A percentile compares a stretch with the other conserved stretches of the same genome.
phyloP scores from a whole-genome alignment of 2,113 vertebrate species.

The Octodon degus region DNA sequence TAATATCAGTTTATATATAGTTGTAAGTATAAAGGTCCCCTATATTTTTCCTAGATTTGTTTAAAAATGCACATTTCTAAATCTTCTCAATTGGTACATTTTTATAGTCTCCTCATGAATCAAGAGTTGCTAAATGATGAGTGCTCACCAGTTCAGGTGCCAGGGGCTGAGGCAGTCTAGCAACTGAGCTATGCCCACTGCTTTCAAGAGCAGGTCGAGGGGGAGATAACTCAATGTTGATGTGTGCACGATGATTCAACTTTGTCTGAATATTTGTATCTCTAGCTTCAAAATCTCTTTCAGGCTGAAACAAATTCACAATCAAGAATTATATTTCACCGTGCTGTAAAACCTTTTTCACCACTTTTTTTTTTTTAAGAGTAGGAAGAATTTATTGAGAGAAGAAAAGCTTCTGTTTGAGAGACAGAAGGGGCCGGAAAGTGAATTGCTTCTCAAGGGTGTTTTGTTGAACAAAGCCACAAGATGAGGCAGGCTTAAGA shows the following conservation, averaged over 20 bases:
- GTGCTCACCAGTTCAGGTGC: constrained; percentile 67
- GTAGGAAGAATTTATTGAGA: no score
- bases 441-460: no score
- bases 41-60: neutral
- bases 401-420: no score
- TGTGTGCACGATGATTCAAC: neutral
- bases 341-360: constrained; percentile 54
- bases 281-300: constrained; percentile 53
- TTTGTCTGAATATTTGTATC: constrained; percentile 58
- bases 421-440: no score
- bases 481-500: no score
- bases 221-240: neutral
- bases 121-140: constrained; percentile 45
- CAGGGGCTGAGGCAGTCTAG: neutral
- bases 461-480: no score
- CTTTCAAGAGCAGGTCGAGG: neutral
- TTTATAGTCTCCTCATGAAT: constrained; percentile 49
- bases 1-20: neutral
- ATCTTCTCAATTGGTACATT: constrained; percentile 4
- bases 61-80: constrained; percentile 41
- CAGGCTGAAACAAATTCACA: constrained; percentile 71
- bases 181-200: neutral
- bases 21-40: neutral
- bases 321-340: constrained; percentile 49
- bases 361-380: no score